These are phyloP conservation scores for Caenorhabditis zanzibari DNA, from an alignment of 2,888 invertebrate genomes.

Conservation along the genomic window DNA sequence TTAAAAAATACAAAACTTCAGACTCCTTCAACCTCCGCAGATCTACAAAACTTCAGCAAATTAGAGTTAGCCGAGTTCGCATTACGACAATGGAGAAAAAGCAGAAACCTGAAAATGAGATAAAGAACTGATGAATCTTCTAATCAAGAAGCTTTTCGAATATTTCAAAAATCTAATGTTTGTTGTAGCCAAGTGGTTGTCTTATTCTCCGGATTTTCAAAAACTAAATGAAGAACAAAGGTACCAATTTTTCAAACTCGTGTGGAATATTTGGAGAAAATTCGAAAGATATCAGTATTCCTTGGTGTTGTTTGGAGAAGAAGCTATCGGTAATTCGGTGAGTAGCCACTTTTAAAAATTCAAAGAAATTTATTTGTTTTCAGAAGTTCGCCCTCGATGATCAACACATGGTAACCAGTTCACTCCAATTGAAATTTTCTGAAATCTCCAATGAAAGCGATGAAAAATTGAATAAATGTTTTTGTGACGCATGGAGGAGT, in stretches of 20 bases:
- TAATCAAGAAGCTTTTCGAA: slow-evolving; percentile 10
- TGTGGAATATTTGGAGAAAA: slow-evolving; percentile 63
- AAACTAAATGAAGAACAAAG: slow-evolving; percentile 34
- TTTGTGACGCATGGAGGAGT: slow-evolving; percentile 42
- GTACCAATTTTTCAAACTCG: slow-evolving; percentile 63
- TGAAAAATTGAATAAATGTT: slow-evolving; percentile 46
- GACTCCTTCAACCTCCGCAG: neutral
- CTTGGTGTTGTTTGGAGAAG: slow-evolving; percentile 40
- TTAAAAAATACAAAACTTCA: neutral
- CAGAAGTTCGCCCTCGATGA: slow-evolving; percentile 33
- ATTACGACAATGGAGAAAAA: slow-evolving; percentile 30
- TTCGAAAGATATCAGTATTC: slow-evolving; percentile 65
- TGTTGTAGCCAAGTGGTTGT: slow-evolving; percentile 59
- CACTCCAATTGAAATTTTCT: slow-evolving; percentile 45
- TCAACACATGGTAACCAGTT: neutral
- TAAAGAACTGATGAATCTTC: neutral
- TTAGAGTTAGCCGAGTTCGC: slow-evolving; percentile 41
- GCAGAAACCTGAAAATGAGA: slow-evolving; percentile 24
- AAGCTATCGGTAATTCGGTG: neutral
- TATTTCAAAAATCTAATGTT: slow-evolving; percentile 50
- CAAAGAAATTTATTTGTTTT: no score
- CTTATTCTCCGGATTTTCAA: slow-evolving; percentile 57
- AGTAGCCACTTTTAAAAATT: no score
- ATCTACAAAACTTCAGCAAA: slow-evolving; percentile 4
- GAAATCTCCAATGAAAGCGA: slow-evolving; percentile 47